These are phyloP conservation scores for Dyspetes luteomarginatus DNA, from an alignment of 2,888 invertebrate genomes.

Conservation along the genomic window DNA sequence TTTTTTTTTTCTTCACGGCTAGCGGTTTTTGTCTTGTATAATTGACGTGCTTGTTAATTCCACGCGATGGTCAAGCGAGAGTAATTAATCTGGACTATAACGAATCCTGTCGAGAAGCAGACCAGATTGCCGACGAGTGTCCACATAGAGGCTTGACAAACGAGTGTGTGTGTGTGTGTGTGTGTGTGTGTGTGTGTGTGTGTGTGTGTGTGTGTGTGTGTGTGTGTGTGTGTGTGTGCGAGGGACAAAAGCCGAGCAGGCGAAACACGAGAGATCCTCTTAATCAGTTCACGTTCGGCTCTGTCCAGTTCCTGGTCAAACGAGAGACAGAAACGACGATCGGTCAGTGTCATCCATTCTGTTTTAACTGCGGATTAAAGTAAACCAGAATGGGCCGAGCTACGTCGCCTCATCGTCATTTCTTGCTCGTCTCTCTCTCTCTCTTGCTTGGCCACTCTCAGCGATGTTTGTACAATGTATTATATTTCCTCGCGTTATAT, in stretches of 20 bases:
- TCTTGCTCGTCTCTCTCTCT: conserved; percentile 47
- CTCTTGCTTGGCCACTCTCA: conserved; percentile 41
- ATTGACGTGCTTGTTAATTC: conserved; percentile 32
- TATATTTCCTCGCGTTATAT: conserved; percentile 64
- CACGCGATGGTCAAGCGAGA: conserved; percentile 18
- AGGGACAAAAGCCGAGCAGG: conserved; percentile 54
- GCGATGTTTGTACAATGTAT: conserved; percentile 73
- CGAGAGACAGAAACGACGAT: conserved; percentile 71
- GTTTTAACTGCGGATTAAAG: conserved; percentile 80
- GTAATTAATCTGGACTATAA: conserved; percentile 67
- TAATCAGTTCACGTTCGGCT: conserved; percentile 75
- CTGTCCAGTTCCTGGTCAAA: conserved; percentile 67
- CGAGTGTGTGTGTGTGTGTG: too few species aligned
- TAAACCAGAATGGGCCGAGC: conserved; percentile 69
- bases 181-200: too few species aligned
- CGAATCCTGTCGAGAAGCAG: conserved; percentile 46
- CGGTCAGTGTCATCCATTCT: conserved; percentile 79
- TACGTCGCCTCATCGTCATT: conserved; percentile 30
- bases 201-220: too few species aligned
- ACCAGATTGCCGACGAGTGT: conserved; percentile 8
- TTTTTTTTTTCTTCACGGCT: background rate
- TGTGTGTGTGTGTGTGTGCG: conserved; percentile 51
- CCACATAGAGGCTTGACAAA: too few species aligned
- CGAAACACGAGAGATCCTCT: conserved; percentile 63
- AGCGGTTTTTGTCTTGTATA: background rate